These are phyloP conservation scores for Dipodomys stephensi DNA, from an alignment of 2,113 vertebrate species.

Conservation along the genomic window DNA sequence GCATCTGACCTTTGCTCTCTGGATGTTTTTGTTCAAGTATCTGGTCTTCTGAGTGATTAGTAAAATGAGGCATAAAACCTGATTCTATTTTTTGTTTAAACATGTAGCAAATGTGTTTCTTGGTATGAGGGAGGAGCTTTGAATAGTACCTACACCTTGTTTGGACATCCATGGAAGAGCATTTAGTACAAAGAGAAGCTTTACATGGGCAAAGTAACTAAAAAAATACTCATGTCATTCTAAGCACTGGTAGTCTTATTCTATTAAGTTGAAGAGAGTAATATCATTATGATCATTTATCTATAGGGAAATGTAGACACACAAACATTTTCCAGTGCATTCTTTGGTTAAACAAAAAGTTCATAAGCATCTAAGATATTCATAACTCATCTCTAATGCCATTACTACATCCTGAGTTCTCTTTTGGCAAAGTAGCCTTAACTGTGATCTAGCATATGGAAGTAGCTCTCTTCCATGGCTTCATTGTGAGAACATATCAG, in stretches of 20 bases:
- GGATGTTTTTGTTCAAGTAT: not conserved
- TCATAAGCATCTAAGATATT: not conserved
- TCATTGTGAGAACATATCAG: not conserved
- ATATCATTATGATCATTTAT: not conserved
- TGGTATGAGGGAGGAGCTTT: not conserved
- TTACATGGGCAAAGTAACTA: not conserved
- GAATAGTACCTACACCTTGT: not conserved
- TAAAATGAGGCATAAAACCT: not conserved
- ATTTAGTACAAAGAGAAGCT: not conserved
- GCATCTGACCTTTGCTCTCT: not conserved
- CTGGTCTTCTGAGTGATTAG: not conserved
- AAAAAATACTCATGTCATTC: not conserved
- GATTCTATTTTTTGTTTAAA: not conserved
- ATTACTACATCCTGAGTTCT: not conserved
- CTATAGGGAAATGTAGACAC: not conserved
- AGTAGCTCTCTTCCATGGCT: not conserved
- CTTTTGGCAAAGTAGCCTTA: not conserved
- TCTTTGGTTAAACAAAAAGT: not conserved
- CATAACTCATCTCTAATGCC: not conserved
- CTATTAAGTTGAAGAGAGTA: not conserved
- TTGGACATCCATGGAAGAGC: conserved; percentile 24
- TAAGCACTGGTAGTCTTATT: not conserved
- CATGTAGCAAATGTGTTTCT: not conserved
- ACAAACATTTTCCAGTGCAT: not conserved
- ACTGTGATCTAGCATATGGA: not conserved